Conservation (phyloP, 2,888 invertebrate species). For the Andricus curvator region DNA sequence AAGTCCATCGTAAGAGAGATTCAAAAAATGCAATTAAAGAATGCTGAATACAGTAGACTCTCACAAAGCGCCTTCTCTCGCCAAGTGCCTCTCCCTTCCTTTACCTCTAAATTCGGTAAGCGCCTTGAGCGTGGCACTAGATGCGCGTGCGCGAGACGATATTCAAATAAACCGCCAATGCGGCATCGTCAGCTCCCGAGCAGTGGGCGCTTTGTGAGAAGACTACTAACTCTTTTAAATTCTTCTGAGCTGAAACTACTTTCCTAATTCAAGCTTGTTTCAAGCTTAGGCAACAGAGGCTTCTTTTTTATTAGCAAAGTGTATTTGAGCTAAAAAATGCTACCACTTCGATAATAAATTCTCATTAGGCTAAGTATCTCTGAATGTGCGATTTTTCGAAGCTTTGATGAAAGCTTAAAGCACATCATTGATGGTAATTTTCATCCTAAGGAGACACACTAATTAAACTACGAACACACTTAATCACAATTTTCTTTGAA, state of each 20-base stretch:
- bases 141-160: no score
- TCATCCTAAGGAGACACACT: constrained; percentile 16
- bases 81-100: no score
- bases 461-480: constrained; percentile 41
- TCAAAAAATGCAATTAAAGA: constrained; percentile 5
- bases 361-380: constrained; percentile 29
- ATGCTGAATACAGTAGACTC: background rate
- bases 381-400: constrained; percentile 10
- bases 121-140: no score
- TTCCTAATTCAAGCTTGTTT: constrained; percentile 8
- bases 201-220: no score
- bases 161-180: no score
- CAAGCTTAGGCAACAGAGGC: constrained; percentile 30
- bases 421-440: constrained; percentile 35
- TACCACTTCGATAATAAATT: constrained; percentile 22
- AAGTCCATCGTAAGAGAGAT: constrained; percentile 17
- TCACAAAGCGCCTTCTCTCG: no score
- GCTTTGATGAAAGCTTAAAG: background rate
- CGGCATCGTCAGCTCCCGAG: no score
- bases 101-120: no score
- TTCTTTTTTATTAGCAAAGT: constrained; percentile 11
- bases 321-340: constrained; percentile 16
- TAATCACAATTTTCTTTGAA: constrained; percentile 35
- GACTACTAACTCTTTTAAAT: background rate
- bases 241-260: background rate